Evolutionary conservation across 2,113 vertebrate species (phyloP).

Genomic region (Merops nubicus): DNA sequence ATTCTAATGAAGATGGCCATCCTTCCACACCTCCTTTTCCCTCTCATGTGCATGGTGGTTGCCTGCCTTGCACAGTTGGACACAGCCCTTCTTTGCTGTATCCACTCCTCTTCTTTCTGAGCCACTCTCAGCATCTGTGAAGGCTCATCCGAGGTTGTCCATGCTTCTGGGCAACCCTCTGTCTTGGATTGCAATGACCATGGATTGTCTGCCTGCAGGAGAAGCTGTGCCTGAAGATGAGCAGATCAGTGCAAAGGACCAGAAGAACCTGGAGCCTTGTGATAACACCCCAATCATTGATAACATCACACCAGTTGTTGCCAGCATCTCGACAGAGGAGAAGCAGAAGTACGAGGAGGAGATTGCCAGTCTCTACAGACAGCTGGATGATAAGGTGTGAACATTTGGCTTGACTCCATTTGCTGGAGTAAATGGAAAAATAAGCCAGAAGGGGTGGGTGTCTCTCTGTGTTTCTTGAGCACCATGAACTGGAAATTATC

Average conservation of each 20-base stretch:
- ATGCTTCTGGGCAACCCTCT: neutral
- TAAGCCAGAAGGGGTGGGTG: too few relatives aligned
- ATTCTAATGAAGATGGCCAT: rapidly evolving
- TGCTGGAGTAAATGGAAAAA: neutral
- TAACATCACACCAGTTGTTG: constrained; percentile 72
- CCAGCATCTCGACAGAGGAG: constrained; percentile 78
- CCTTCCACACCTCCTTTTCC: neutral
- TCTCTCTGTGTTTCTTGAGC: neutral
- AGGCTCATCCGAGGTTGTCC: too few relatives aligned
- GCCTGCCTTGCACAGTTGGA: neutral
- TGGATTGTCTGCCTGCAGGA: constrained; percentile 66
- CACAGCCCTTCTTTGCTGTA: neutral
- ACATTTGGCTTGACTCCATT: neutral
- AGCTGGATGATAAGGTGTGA: constrained; percentile 91
- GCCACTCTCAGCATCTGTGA: neutral
- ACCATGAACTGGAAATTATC: rapidly evolving
- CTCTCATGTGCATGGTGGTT: rapidly evolving
- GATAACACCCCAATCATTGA: constrained; percentile 88
- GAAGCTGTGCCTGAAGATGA: constrained; percentile 90
- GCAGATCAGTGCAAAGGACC: constrained; percentile 87
- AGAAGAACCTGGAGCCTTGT: constrained; percentile 83
- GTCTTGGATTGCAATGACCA: neutral
- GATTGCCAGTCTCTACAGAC: constrained; percentile 87
- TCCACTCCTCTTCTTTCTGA: too few relatives aligned
- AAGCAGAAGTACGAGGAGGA: constrained; percentile 86